These are phyloP conservation scores for Bubo bubo DNA, from an alignment of 2,113 vertebrate species.

Conservation along the genomic window DNA sequence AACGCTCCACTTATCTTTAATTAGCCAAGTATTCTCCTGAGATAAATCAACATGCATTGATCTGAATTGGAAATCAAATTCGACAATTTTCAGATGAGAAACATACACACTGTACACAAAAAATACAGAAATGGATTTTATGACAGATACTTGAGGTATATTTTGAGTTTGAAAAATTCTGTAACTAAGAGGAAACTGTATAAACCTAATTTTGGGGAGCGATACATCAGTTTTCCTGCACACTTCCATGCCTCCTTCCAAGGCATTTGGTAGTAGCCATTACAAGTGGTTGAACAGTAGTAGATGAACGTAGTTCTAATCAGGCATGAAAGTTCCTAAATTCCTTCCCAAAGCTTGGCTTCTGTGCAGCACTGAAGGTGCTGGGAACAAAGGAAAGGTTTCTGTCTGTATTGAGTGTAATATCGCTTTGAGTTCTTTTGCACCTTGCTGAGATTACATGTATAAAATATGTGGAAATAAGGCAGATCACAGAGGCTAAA, in stretches of 20 bases:
- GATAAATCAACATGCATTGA: background rate
- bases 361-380: background rate
- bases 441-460: background rate
- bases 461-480: constrained; percentile 44
- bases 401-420: background rate
- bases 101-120: background rate
- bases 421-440: background rate
- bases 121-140: background rate
- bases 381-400: background rate
- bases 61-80: background rate
- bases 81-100: background rate
- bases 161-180: background rate
- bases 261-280: background rate
- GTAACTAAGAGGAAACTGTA: background rate
- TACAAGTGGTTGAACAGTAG: background rate
- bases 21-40: background rate
- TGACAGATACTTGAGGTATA: background rate
- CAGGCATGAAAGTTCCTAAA: background rate
- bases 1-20: background rate
- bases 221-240: background rate
- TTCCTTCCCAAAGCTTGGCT: background rate
- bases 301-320: background rate
- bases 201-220: background rate
- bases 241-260: background rate
- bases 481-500: constrained; percentile 20